Evolutionary conservation across 2,797 vertebrate species (phyloP).

Genomic region (Pelobates cultripes): DNA sequence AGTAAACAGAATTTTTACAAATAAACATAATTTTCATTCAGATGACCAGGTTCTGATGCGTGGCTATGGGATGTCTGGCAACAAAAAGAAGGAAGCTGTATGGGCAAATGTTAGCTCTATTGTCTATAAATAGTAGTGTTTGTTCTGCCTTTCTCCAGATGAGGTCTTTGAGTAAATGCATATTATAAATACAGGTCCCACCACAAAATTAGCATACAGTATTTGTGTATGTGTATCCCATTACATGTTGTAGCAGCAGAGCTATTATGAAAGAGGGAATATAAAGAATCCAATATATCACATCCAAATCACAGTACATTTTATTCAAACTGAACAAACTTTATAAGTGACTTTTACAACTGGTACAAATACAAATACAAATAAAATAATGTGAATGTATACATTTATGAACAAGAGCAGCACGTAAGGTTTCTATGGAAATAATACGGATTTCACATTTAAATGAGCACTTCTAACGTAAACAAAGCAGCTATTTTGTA

Average conservation of each 20-base stretch:
- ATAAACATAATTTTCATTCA: constrained; percentile 33
- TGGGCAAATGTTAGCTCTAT: neutral
- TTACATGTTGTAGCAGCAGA: neutral
- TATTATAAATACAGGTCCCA: neutral
- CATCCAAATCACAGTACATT: no score
- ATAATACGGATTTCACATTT: neutral
- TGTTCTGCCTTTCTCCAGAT: neutral
- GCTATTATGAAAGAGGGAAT: constrained; percentile 14
- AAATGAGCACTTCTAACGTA: neutral
- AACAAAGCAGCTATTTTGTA: neutral
- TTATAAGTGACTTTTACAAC: no score
- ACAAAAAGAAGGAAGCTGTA: neutral
- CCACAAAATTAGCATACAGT: constrained; percentile 20
- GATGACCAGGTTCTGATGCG: neutral
- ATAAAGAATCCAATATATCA: neutral
- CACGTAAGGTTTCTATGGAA: neutral
- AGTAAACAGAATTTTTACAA: neutral
- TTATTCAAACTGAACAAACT: no score
- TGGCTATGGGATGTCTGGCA: no score
- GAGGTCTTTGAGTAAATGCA: neutral
- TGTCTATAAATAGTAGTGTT: constrained; percentile 26
- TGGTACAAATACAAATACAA: no score
- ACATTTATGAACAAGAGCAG: neutral
- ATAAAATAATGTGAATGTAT: no score
- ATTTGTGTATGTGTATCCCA: constrained; percentile 27